phyloP scores from a whole-genome alignment of 1,140 invertebrate genomes.

The Philopotamus ludificatus region DNA sequence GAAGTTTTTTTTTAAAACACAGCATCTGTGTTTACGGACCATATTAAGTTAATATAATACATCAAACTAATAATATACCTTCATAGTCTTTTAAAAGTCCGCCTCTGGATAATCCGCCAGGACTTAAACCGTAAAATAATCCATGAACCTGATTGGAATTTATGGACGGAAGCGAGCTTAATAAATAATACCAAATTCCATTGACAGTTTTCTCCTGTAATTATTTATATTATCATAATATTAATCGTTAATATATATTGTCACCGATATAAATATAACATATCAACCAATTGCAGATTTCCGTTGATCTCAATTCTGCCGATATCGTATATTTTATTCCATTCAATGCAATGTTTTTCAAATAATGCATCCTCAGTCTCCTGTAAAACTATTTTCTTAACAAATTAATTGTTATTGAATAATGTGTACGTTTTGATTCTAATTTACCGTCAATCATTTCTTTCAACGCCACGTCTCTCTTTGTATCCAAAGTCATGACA shows the following conservation, averaged over 20 bases:
- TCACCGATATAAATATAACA: not conserved
- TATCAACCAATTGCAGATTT: slow-evolving; percentile 51
- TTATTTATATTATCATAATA: slow-evolving; percentile 1
- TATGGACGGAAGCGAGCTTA: slow-evolving; percentile 56
- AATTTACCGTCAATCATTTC: slow-evolving; percentile 55
- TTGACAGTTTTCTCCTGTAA: slow-evolving; percentile 56
- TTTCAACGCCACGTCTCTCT: slow-evolving; percentile 51
- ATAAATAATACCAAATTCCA: slow-evolving; percentile 58
- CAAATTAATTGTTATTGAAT: not conserved
- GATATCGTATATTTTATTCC: slow-evolving; percentile 46
- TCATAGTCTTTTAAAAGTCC: slow-evolving; percentile 53
- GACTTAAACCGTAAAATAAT: slow-evolving; percentile 57
- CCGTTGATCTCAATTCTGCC: slow-evolving; percentile 52
- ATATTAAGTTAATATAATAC: not conserved
- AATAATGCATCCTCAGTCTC: slow-evolving; percentile 50
- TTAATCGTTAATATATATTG: not conserved
- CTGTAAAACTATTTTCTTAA: slow-evolving; percentile 50
- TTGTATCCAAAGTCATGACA: slow-evolving; percentile 55
- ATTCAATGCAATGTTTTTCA: slow-evolving; percentile 48
- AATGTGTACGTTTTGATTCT: not conserved
- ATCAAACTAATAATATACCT: slow-evolving; percentile 45
- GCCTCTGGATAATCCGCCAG: slow-evolving; percentile 57
- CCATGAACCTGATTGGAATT: slow-evolving; percentile 49
- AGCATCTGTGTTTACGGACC: too few species aligned
- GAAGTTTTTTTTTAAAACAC: too few species aligned